A percentile compares a stretch with the other conserved stretches of the same genome.
Conservation (phyloP, 2,113 vertebrate species). For the Sterna hirundo region DNA sequence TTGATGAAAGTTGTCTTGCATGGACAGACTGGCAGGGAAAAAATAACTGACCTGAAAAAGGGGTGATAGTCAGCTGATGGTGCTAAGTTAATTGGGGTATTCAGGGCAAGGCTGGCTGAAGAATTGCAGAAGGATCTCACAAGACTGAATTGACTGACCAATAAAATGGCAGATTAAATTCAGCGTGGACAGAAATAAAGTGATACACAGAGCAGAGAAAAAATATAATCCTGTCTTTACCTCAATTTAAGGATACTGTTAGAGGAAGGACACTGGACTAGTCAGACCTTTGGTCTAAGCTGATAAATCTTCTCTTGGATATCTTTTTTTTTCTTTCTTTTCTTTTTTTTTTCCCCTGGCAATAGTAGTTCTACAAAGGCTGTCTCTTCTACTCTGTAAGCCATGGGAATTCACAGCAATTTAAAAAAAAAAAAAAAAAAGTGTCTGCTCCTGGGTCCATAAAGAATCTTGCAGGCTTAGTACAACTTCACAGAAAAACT, state of each 20-base stretch:
- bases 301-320: neutral
- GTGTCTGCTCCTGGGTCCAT: neutral
- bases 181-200: neutral
- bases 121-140: neutral
- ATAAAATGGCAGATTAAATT: neutral
- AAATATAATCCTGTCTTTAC: neutral
- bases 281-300: neutral
- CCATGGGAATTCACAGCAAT: neutral
- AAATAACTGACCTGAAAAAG: neutral
- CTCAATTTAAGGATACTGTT: neutral
- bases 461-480: neutral
- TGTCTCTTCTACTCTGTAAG: neutral
- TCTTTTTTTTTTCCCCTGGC: neutral
- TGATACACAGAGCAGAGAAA: neutral
- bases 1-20: neutral
- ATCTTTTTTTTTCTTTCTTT: neutral
- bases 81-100: neutral
- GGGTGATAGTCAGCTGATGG: neutral
- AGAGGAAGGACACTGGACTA: neutral
- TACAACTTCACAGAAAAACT: neutral
- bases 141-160: neutral
- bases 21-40: neutral
- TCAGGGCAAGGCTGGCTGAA: neutral
- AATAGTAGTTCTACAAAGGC: neutral
- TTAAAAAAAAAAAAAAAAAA: neutral